phyloP scores from a whole-genome alignment of 2,888 invertebrate genomes.

The Tenthredo livida region DNA sequence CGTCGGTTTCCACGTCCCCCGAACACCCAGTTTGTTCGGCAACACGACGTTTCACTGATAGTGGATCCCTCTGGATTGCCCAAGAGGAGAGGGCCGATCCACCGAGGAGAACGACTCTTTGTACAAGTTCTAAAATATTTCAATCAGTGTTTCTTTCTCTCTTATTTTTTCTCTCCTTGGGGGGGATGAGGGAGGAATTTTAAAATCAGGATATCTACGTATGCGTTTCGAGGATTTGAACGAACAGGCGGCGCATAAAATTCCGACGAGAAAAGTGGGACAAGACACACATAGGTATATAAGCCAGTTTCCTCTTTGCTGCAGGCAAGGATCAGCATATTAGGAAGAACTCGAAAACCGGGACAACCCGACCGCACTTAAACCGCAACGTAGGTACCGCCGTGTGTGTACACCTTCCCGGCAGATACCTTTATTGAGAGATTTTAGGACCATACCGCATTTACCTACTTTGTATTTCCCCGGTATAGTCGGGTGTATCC shows the following conservation, averaged over 20 bases:
- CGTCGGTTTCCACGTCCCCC: constrained; percentile 89
- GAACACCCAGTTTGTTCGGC: constrained; percentile 92
- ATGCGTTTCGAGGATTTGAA: background rate
- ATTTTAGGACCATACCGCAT: constrained; percentile 38
- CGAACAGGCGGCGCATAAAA: background rate
- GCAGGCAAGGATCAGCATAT: constrained; percentile 2
- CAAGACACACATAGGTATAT: constrained; percentile 21
- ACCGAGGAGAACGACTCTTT: constrained; percentile 92
- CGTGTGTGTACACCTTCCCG: background rate
- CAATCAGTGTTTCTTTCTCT: background rate
- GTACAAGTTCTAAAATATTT: constrained; percentile 88
- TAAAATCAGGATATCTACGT: background rate
- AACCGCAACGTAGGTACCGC: constrained; percentile 1
- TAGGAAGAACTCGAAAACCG: background rate
- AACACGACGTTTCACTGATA: constrained; percentile 89
- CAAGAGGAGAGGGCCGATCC: constrained; percentile 95
- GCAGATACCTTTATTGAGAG: constrained; percentile 36
- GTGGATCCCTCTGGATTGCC: constrained; percentile 93
- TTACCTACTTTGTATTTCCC: constrained; percentile 37
- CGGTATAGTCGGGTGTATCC: background rate
- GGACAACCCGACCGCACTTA: constrained; percentile 11
- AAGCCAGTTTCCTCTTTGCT: background rate
- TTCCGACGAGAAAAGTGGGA: constrained; percentile 21
- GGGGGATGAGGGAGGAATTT: background rate
- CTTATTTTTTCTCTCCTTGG: background rate